Conservation (phyloP, 2,888 invertebrate genomes). For the Lepidocyrtinus sp. region DNA sequence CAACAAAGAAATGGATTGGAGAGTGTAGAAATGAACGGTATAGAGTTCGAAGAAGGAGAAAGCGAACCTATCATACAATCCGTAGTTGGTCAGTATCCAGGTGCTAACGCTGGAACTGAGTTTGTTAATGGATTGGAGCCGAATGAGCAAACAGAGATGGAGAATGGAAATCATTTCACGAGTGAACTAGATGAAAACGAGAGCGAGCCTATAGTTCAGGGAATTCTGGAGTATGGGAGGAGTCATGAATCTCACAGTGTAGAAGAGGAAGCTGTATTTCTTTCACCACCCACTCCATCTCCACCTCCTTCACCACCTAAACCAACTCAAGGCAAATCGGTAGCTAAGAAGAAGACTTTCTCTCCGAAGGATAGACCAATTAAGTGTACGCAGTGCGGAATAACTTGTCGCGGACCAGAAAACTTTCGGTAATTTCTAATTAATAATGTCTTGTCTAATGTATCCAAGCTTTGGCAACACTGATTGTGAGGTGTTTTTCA, state of each 20-base stretch:
- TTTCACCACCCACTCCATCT: not conserved
- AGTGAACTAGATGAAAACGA: not conserved
- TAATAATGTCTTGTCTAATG: not conserved
- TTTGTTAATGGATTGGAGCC: conserved; percentile 12
- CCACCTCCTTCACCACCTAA: too few species aligned
- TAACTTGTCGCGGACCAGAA: conserved; percentile 27
- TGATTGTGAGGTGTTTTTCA: not conserved
- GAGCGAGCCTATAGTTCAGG: not conserved
- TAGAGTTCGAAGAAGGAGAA: not conserved
- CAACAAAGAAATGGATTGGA: not conserved
- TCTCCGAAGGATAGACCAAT: conserved; percentile 43
- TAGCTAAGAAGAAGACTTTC: not conserved
- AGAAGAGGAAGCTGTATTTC: not conserved
- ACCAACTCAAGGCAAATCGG: not conserved
- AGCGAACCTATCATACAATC: not conserved
- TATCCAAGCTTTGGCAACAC: not conserved
- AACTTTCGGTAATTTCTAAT: conserved; percentile 14
- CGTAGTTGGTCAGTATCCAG: not conserved
- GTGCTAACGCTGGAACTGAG: not conserved
- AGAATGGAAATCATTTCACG: too few species aligned
- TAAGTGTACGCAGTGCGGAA: conserved; percentile 25
- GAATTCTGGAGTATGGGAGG: not conserved
- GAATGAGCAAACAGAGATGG: too few species aligned
- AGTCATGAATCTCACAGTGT: not conserved
- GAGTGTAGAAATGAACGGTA: not conserved